Percentiles rank a stretch among this genome's conserved stretches.
These are phyloP conservation scores for Passerina amoena DNA, from an alignment of 2,113 vertebrate species.

Conservation along the genomic window DNA sequence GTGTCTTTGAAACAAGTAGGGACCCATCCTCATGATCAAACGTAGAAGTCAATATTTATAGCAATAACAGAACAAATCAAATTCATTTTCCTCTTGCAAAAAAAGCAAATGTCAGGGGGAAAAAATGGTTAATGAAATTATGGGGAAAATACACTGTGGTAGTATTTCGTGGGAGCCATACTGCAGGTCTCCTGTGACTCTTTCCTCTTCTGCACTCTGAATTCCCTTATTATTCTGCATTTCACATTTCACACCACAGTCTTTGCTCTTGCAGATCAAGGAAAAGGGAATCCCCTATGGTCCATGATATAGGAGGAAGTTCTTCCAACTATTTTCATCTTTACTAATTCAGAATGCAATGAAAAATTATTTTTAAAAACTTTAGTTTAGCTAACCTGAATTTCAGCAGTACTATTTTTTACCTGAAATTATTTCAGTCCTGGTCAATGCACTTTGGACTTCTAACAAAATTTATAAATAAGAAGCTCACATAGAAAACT, in stretches of 20 bases:
- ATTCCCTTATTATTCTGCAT: not conserved
- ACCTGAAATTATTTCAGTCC: not conserved
- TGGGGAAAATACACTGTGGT: not conserved
- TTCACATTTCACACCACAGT: not conserved
- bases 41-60: not conserved
- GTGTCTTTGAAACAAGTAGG: not conserved
- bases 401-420: not conserved
- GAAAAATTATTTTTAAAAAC: not conserved
- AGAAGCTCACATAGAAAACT: not conserved
- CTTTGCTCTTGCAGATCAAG: not conserved
- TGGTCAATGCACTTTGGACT: not conserved
- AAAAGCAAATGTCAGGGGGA: not conserved
- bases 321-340: not conserved
- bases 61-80: not conserved
- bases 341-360: not conserved
- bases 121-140: not conserved
- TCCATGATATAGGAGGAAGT: not conserved
- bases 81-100: not conserved
- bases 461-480: not conserved
- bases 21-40: not conserved
- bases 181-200: not conserved
- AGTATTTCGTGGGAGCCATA: not conserved
- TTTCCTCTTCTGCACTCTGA: not conserved
- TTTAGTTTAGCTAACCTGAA: not conserved
- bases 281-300: not conserved